Percentiles rank a stretch among this genome's conserved stretches.
Conservation (phyloP, 2,797 vertebrate species). For the Aotus griseimembra region DNA sequence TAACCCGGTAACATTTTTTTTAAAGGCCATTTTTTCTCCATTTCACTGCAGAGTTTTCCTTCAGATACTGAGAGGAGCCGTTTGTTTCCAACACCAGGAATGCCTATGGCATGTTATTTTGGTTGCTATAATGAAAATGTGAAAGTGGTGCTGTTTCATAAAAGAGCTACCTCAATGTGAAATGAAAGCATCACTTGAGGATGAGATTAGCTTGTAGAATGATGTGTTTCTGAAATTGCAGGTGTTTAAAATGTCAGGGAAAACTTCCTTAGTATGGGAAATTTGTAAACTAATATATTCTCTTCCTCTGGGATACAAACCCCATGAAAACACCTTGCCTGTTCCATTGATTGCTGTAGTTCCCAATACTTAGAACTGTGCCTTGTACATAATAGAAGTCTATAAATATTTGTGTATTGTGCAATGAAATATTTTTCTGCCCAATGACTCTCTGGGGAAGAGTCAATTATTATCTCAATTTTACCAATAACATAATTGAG, state of each 20-base stretch:
- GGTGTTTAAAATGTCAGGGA: neutral
- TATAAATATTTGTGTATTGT: neutral
- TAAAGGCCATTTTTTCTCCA: neutral
- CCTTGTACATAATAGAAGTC: neutral
- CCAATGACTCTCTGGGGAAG: neutral
- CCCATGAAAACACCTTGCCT: neutral
- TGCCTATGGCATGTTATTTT: neutral
- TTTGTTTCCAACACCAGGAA: neutral
- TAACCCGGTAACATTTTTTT: neutral
- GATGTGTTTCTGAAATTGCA: neutral
- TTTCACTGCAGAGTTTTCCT: neutral
- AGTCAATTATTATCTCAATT: neutral
- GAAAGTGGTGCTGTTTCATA: neutral
- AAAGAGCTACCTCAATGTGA: neutral
- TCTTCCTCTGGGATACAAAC: neutral
- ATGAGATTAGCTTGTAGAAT: neutral
- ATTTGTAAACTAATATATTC: neutral
- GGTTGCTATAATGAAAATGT: neutral
- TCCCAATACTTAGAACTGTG: neutral
- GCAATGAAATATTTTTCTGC: neutral
- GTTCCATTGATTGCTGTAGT: neutral
- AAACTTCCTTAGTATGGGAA: neutral
- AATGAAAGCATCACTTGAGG: neutral
- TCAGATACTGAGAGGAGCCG: neutral
- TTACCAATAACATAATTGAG: neutral